These are phyloP conservation scores for Nephrotoma guestfalica DNA, from an alignment of 2,888 invertebrate species.

Conservation along the genomic window DNA sequence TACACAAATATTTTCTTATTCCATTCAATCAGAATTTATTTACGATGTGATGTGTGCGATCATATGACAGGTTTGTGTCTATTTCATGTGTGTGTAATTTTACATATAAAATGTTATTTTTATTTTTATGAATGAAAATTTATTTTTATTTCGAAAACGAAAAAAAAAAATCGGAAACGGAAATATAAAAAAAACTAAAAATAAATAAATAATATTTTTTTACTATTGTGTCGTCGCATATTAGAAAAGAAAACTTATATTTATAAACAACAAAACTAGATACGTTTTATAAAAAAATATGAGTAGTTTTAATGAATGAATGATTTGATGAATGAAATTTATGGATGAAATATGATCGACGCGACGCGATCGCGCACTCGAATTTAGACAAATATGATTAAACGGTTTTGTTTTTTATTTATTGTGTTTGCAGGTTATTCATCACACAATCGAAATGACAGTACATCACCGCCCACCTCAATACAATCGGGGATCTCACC, in stretches of 20 bases:
- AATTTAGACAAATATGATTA: neutral
- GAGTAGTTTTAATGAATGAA: neutral
- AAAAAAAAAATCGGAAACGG: conserved; percentile 6
- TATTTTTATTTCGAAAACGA: neutral
- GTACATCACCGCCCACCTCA: conserved; percentile 21
- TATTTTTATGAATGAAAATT: neutral
- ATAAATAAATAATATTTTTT: neutral
- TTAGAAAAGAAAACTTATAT: neutral
- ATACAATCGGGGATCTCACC: conserved; percentile 19
- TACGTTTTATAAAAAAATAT: neutral
- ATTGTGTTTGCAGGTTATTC: conserved; percentile 22
- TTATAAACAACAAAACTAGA: neutral
- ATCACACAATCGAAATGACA: conserved; percentile 26
- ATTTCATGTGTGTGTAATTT: neutral
- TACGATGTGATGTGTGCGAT: neutral
- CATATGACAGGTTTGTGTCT: neutral
- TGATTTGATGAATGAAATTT: neutral
- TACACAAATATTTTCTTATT: neutral
- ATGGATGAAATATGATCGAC: conserved; percentile 1
- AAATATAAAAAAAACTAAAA: conserved; percentile 2
- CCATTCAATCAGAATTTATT: neutral
- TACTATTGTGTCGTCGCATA: neutral
- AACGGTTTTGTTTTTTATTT: neutral
- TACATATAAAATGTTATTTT: neutral
- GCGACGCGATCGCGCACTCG: neutral